These are phyloP conservation scores for Sparidentex hasta DNA, from an alignment of 2,797 vertebrate genomes.

Conservation along the genomic window DNA sequence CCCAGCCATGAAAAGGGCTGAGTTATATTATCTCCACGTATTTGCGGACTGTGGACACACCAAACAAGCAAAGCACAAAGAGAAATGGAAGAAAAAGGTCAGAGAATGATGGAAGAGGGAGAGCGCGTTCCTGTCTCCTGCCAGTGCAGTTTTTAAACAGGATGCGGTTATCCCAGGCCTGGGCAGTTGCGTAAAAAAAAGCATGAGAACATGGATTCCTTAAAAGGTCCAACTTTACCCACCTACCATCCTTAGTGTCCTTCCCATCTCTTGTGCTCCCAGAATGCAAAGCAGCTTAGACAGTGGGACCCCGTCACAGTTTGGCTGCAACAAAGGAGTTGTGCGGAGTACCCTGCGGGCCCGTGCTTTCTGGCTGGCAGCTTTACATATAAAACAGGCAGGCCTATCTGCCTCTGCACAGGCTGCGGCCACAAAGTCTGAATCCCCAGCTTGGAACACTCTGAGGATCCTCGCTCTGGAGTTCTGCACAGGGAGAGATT, in stretches of 20 bases:
- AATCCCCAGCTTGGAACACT: constrained; percentile 78
- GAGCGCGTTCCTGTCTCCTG: constrained; percentile 5
- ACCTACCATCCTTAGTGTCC: constrained; percentile 64
- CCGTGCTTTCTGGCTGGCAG: constrained; percentile 79
- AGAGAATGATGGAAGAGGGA: neutral
- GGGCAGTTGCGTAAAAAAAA: constrained; percentile 41
- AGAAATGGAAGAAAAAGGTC: constrained; percentile 4
- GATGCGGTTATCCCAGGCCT: constrained; percentile 16
- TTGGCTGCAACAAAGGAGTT: constrained; percentile 80
- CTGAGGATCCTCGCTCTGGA: constrained; percentile 73
- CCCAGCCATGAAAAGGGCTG: constrained; percentile 26
- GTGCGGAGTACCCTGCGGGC: constrained; percentile 75
- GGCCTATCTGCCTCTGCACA: constrained; percentile 84
- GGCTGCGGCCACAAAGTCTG: constrained; percentile 79
- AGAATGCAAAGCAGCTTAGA: constrained; percentile 82
- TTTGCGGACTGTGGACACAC: constrained; percentile 27
- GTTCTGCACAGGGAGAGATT: constrained; percentile 80
- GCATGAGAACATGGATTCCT: constrained; percentile 41
- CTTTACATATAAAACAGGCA: constrained; percentile 86
- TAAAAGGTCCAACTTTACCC: constrained; percentile 61
- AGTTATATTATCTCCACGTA: constrained; percentile 45
- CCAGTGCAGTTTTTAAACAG: constrained; percentile 9
- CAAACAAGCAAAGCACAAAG: constrained; percentile 20
- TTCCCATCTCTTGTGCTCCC: constrained; percentile 68
- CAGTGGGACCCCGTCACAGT: constrained; percentile 70